Evolutionary conservation across 2,113 vertebrate genomes (phyloP), one percentile per base, ranked within the genome.

Genomic region (Lasiurus borealis): DNA sequence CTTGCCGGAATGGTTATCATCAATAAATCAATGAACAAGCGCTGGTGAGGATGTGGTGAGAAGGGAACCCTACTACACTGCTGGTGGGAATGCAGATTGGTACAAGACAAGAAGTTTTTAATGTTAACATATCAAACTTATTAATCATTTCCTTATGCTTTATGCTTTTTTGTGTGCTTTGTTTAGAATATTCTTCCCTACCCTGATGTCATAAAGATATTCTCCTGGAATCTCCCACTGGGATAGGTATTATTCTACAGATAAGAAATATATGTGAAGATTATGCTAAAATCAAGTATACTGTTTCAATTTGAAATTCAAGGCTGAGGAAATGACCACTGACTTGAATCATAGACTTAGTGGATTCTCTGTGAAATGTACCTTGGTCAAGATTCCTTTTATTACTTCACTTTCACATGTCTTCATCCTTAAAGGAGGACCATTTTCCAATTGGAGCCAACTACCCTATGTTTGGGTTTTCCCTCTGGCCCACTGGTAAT

Each of bases 121-220:
- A 75, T 91, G 69, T 93, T 94, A 85, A 81, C 36, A 48, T 31
- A 52, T 85, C 23, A 85, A 57, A 82, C 27, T 36, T 87, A 34
- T 44, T 52, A 50, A 57, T 88, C 6, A 90, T 54, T 84, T 90
- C 1, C 40, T 75, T 85, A 69, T 52, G 7, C 34, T 62, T 52
- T 85, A 40, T 77, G 23, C 16, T 80, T 88, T 80, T 80, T 69
- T n/a, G 11, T 57, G 14, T 64, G 2, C 62, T 31, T 80, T 69
- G 5, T 86, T 95, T 86, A 86, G 75, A 29, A 83, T 84, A 66
- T 59, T 15, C 21, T 86, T 95, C 52, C 27, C 40, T 66, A 80
- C 23, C 25, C 27, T 78, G 76, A 76, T 77, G 19, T 84, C 48
- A 94, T 40, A 82, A 52, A 66, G 78, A 66, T 46, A 64, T 88